phyloP scores from a whole-genome alignment of 1,140 invertebrate species.

The Diorhabda elongata region DNA sequence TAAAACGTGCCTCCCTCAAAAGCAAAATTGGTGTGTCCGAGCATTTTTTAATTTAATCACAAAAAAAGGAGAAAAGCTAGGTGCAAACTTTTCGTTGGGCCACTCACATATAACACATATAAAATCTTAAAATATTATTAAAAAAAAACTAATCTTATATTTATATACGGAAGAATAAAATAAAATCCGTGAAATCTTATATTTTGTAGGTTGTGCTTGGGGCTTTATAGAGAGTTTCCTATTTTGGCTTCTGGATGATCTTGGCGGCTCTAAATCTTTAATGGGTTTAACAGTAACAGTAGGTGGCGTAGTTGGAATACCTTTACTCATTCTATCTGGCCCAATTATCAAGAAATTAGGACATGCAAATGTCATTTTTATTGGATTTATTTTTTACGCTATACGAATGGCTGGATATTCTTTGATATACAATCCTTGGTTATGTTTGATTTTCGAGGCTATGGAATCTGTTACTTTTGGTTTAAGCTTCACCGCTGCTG shows the following conservation, averaged over 20 bases:
- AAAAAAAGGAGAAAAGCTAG: too few species aligned
- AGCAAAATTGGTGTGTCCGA: too few species aligned
- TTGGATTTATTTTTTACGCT: conserved; percentile 72
- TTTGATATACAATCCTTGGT: conserved; percentile 75
- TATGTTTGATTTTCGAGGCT: conserved; percentile 76
- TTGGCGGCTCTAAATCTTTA: conserved; percentile 71
- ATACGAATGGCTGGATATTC: conserved; percentile 75
- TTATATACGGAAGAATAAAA: conserved; percentile 26
- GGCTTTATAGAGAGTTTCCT: conserved; percentile 83
- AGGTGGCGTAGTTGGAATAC: conserved; percentile 71
- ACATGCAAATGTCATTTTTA: conserved; percentile 76
- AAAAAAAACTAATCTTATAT: too few species aligned
- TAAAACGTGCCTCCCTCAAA: too few species aligned
- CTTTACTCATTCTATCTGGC: conserved; percentile 71
- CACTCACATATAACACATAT: too few species aligned
- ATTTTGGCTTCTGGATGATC: conserved; percentile 79
- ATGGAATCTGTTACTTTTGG: conserved; percentile 81
- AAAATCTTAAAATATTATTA: too few species aligned
- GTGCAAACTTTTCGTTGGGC: too few species aligned
- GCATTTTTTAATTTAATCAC: too few species aligned
- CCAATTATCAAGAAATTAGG: conserved; percentile 74
- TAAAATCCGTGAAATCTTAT: background rate
- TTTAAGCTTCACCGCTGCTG: conserved; percentile 75
- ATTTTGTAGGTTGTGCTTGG: conserved; percentile 67
- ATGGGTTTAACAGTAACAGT: conserved; percentile 83